A percentile compares a stretch with the other conserved stretches of the same genome.
These are phyloP conservation scores for Himantopus leucocephalus DNA, from an alignment of 2,113 vertebrate genomes.

Conservation along the genomic window DNA sequence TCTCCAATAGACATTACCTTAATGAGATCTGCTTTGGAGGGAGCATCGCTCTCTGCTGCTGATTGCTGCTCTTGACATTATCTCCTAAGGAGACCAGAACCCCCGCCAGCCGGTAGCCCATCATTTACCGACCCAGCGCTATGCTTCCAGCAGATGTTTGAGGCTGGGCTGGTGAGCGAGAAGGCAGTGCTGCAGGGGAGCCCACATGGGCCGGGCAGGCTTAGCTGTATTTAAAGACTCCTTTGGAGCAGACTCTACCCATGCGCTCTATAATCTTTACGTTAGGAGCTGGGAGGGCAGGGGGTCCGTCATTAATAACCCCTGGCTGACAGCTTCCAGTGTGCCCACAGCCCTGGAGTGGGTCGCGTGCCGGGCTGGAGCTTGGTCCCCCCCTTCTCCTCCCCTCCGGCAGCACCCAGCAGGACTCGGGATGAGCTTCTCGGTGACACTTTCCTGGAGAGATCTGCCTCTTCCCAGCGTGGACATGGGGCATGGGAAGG, in stretches of 20 bases:
- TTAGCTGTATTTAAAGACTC: neutral
- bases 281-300: neutral
- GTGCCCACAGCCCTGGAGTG: neutral
- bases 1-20: neutral
- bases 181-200: neutral
- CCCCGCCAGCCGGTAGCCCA: neutral
- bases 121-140: rapidly evolving
- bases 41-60: neutral
- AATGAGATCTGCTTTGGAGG: neutral
- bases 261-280: rapidly evolving
- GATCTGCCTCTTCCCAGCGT: rapidly evolving
- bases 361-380: neutral
- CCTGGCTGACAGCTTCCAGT: neutral
- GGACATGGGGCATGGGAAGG: rapidly evolving
- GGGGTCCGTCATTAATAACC: neutral
- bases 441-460: neutral
- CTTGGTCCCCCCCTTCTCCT: neutral
- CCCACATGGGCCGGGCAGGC: neutral
- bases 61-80: neutral
- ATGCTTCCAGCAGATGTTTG: neutral
- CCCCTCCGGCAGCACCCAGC: too few species aligned
- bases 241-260: neutral
- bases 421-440: neutral
- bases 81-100: neutral
- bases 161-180: neutral